Evolutionary conservation across 2,113 vertebrate species (phyloP).

Genomic region (Rhombomys opimus): DNA sequence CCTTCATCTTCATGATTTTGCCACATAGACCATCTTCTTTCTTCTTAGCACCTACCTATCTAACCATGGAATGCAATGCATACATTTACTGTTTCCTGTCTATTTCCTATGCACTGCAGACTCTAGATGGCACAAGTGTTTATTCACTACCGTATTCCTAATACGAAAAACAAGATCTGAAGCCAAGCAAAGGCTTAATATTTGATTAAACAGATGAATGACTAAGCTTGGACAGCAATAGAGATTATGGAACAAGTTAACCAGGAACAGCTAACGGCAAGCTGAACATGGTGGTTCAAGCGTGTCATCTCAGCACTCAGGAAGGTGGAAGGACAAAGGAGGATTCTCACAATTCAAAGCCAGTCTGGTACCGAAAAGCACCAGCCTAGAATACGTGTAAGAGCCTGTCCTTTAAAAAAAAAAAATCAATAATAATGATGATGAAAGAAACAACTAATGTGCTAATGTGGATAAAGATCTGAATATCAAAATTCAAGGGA

Average conservation of each 20-base stretch:
- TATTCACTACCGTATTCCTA: not conserved
- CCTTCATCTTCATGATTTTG: not conserved
- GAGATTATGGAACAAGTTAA: not conserved
- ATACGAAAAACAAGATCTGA: slow-evolving; percentile 3
- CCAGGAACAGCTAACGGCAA: not conserved
- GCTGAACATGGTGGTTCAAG: not conserved
- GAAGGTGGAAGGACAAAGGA: not conserved
- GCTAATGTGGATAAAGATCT: slow-evolving; percentile 24
- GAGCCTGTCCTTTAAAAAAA: not conserved
- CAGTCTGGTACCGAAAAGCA: not conserved
- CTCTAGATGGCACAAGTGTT: not conserved
- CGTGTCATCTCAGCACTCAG: not conserved
- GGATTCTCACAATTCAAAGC: not conserved
- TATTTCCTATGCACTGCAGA: not conserved
- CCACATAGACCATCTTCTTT: not conserved
- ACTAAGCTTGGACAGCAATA: not conserved
- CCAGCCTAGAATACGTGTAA: not conserved
- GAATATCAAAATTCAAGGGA: not conserved
- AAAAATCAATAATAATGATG: not conserved
- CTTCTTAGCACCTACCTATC: not conserved
- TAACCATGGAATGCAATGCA: not conserved
- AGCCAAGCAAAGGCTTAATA: not conserved
- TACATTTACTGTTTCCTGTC: not conserved
- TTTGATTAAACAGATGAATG: not conserved
- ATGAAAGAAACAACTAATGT: not conserved